These are phyloP conservation scores for Stomatorhinus walkeri DNA, from an alignment of 2,797 vertebrate genomes.

Conservation along the genomic window DNA sequence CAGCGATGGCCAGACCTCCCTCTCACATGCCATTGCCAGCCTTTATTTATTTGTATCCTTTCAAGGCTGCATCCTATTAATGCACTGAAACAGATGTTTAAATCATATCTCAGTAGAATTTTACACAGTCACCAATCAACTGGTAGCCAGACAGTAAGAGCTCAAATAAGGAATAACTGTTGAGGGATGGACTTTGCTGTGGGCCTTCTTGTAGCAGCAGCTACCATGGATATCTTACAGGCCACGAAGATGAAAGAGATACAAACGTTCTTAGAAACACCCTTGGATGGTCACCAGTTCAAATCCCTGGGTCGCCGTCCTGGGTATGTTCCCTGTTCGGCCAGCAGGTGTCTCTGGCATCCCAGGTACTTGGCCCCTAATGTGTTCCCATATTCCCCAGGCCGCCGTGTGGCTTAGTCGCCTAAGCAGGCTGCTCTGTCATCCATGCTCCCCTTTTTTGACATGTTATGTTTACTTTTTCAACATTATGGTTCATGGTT, in stretches of 20 bases:
- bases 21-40: not conserved
- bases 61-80: not conserved
- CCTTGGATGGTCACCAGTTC: not conserved
- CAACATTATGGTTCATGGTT: not conserved
- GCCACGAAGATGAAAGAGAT: not conserved
- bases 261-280: not conserved
- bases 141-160: not conserved
- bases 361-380: not conserved
- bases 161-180: not conserved
- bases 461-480: not conserved
- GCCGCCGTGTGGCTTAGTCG: not conserved
- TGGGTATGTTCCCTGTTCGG: not conserved
- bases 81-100: not conserved
- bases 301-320: not conserved
- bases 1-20: not conserved
- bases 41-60: not conserved
- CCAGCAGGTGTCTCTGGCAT: not conserved
- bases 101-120: not conserved
- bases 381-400: not conserved
- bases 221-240: not conserved
- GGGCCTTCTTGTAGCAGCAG: not conserved
- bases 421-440: not conserved
- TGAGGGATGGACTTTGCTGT: not conserved
- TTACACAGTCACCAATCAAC: not conserved
- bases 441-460: not conserved